phyloP scores from a whole-genome alignment of 2,888 invertebrate genomes.

The Siphlonurus alternatus region DNA sequence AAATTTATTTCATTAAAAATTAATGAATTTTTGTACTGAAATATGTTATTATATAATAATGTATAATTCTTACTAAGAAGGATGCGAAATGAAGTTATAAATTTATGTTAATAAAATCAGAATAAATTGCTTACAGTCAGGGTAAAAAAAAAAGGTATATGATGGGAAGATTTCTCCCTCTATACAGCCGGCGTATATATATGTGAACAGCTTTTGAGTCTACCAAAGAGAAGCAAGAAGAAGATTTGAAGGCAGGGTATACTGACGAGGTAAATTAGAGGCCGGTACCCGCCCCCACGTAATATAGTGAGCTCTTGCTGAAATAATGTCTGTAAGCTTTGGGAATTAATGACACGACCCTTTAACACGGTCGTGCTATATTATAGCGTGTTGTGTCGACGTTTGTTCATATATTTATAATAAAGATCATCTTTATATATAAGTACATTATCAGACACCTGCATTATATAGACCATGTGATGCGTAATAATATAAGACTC shows the following conservation, averaged over 20 bases:
- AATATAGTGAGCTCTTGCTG: no score
- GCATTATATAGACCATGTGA: no score
- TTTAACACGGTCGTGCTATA: not conserved
- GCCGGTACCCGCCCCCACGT: no score
- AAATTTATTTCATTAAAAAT: not conserved
- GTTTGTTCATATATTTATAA: not conserved
- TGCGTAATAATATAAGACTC: not conserved
- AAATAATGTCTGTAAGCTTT: no score
- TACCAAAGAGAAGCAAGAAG: no score
- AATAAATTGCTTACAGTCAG: not conserved
- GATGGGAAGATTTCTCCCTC: not conserved
- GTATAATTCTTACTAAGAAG: not conserved
- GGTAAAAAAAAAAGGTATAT: not conserved
- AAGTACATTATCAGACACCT: not conserved
- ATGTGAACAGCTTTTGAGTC: no score
- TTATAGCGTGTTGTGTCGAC: not conserved
- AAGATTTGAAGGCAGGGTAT: no score
- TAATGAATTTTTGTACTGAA: not conserved
- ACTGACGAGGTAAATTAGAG: no score
- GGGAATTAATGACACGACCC: no score
- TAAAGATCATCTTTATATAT: not conserved
- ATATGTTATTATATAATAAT: not conserved
- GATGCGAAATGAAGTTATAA: not conserved
- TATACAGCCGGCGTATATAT: not conserved
- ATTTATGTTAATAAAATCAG: conserved; percentile 2